These are phyloP conservation scores for Apoderus coryli DNA, from an alignment of 2,888 invertebrate species.

Conservation along the genomic window DNA sequence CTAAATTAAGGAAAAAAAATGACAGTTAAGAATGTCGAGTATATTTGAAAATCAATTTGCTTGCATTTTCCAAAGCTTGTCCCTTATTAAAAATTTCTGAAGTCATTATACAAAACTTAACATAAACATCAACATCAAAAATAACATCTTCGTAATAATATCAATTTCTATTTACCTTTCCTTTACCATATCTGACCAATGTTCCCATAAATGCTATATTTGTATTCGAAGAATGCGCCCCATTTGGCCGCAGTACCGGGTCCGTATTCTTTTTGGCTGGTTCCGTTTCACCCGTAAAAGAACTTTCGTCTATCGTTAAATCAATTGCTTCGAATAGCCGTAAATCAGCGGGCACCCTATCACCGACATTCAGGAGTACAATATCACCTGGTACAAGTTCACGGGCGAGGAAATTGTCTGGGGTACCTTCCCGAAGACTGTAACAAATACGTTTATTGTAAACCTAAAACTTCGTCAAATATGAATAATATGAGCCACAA, in stretches of 20 bases:
- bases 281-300: slow-evolving; percentile 97
- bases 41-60: no score
- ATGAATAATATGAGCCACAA: no score
- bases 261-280: slow-evolving; percentile 66
- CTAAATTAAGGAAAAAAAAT: slow-evolving; percentile 38
- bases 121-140: no score
- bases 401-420: slow-evolving; percentile 83
- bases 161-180: slow-evolving; percentile 68
- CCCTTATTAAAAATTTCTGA: no score
- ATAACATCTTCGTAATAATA: no score
- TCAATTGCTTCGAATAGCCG: slow-evolving; percentile 87
- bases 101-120: no score
- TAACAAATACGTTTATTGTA: no score
- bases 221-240: slow-evolving; percentile 52
- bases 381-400: slow-evolving; percentile 97
- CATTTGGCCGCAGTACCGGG: slow-evolving; percentile 36
- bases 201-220: slow-evolving; percentile 99
- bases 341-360: slow-evolving; percentile 93
- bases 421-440: slow-evolving; percentile 73
- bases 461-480: no score
- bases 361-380: slow-evolving; percentile 83
- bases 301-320: slow-evolving; percentile 92
- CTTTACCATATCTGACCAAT: slow-evolving; percentile 86
- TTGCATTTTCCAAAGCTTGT: no score
- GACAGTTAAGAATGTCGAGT: no score